Percentiles rank a stretch among this genome's conserved stretches.
Evolutionary conservation across 2,113 vertebrate genomes (phyloP).

Genomic region (Vimba vimba): DNA sequence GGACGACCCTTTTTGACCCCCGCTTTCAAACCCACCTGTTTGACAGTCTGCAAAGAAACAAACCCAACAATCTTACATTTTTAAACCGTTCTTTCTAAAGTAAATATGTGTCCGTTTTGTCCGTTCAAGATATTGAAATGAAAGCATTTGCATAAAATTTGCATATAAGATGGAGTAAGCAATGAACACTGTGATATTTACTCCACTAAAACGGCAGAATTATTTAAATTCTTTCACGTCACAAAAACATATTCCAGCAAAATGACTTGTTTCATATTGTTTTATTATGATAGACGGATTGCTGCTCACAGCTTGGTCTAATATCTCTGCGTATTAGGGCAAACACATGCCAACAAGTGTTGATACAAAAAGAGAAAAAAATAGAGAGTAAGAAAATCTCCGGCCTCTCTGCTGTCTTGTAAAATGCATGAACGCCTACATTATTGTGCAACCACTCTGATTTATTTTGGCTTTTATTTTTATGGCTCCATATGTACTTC

Average conservation of each 20-base stretch:
- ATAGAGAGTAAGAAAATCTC: slow-evolving; percentile 31
- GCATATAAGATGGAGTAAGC: not conserved
- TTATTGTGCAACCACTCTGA: slow-evolving; percentile 77
- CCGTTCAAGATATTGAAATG: not conserved
- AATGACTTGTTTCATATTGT: slow-evolving; percentile 29
- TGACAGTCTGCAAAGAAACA: slow-evolving; percentile 6
- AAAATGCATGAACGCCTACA: slow-evolving; percentile 73
- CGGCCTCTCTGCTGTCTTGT: slow-evolving; percentile 61
- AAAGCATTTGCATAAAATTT: not conserved
- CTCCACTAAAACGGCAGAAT: not conserved
- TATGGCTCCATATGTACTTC: slow-evolving; percentile 77
- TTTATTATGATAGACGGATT: slow-evolving; percentile 35
- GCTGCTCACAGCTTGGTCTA: not conserved
- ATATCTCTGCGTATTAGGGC: slow-evolving; percentile 8
- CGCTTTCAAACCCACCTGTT: slow-evolving; percentile 56
- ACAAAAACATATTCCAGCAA: slow-evolving; percentile 3
- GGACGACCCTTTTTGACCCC: slow-evolving; percentile 28
- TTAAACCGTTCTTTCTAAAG: not conserved
- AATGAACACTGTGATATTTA: not conserved
- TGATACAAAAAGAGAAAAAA: slow-evolving; percentile 34
- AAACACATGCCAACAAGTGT: slow-evolving; percentile 34
- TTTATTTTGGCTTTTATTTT: slow-evolving; percentile 81
- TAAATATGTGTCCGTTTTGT: not conserved
- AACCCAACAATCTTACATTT: not conserved
- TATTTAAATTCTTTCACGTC: not conserved